Base-by-base conservation (phyloP, 2,888 invertebrate species). In the Pandemis corylana region DNA sequence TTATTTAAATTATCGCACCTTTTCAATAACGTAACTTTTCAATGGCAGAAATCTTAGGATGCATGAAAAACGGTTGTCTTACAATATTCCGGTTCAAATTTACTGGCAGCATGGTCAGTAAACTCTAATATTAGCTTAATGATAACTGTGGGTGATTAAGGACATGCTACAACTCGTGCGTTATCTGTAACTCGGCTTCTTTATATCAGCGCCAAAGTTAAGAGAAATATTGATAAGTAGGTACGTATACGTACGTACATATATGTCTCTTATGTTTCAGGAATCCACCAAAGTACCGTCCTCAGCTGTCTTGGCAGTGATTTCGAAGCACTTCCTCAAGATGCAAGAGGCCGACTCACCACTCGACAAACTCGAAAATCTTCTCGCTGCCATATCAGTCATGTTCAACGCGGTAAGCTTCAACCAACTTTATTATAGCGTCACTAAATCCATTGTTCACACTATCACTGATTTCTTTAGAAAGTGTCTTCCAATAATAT, bases 271-370 rank as follows among this genome's bases (percentile, higher is more conserved):
- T 59, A 70, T 67, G 15, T 77, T 67, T 20, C 82, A 94, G 96
- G 95, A 97, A 74, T 96, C 96, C 74, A 96, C 97, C 42, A 95
- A 96, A 80, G 96, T 97, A 70, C 98, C 98, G 49, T 96, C 97
- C 13, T 95, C 97, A 68, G 92, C 95, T 15, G 96, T 97, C 66
- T 92, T 98, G 87, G 96, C 97, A 69, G 95, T 96, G 78, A 98
- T 98, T 83, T 96, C 97, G 76, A 96, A 96, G 84, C 96, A 96
- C 88, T 96, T 99, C 84, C 95, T 96, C 77, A 96, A 97, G 81
- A 96, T 99, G 91, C 98, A 99, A 94, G 97, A 96, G 86, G 97
- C 98, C 41, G 98, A 98, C 89, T 97, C 98, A 44, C 99, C 99
- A 0, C 90, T 99, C 81, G 98, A 98, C 85, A 99, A 99, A 89